These are phyloP conservation scores for Sciurus vulgaris DNA, from an alignment of 2,797 vertebrate genomes.

Conservation along the genomic window DNA sequence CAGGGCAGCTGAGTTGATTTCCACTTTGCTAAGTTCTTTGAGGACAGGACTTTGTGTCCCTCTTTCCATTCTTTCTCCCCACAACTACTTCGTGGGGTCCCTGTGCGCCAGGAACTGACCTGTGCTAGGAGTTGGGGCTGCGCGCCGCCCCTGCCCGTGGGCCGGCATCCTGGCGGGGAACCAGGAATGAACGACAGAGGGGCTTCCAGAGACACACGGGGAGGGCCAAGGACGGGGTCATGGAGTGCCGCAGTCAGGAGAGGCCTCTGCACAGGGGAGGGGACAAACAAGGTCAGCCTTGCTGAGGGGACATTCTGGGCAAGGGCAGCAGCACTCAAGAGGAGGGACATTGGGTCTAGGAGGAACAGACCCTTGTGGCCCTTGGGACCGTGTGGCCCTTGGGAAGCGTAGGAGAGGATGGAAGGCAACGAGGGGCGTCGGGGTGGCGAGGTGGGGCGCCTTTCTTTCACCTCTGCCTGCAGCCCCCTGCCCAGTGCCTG, in stretches of 20 bases:
- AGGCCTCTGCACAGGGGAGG: background rate
- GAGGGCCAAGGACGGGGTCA: background rate
- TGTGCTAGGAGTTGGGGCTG: background rate
- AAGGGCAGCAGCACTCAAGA: background rate
- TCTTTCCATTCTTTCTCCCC: background rate
- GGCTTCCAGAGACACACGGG: background rate
- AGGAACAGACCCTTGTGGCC: too few species aligned
- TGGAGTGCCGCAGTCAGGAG: background rate
- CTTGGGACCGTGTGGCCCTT: background rate
- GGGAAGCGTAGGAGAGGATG: too few species aligned
- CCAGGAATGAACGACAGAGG: too few species aligned
- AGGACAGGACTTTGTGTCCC: background rate
- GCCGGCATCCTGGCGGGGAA: background rate
- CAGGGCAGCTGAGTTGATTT: background rate
- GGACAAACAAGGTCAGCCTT: too few species aligned
- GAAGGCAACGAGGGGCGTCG: too few species aligned
- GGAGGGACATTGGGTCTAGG: background rate
- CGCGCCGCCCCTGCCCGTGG: background rate
- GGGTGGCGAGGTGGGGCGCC: too few species aligned
- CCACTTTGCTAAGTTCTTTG: background rate
- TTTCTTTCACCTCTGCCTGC: background rate
- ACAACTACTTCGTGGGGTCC: background rate
- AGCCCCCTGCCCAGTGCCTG: background rate
- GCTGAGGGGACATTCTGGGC: background rate
- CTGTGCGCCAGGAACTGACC: background rate